Evolutionary conservation across 1,140 invertebrate genomes (phyloP).

Genomic region (Aethina tumida): DNA sequence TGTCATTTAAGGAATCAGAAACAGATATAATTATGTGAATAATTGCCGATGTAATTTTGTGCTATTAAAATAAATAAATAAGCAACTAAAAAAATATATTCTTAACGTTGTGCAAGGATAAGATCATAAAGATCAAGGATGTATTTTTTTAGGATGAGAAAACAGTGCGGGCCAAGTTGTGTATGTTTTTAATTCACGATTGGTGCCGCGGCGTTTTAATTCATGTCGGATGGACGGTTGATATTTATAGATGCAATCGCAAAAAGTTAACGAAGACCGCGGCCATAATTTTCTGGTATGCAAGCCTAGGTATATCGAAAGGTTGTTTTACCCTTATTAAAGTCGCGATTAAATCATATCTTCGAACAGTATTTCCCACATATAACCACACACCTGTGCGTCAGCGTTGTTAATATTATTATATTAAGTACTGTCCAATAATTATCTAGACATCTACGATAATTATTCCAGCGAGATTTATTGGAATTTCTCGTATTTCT

Average conservation of each 20-base stretch:
- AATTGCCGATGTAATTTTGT: no score
- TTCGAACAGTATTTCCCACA: slow-evolving; percentile 20
- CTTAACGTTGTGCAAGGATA: no score
- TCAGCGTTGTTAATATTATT: slow-evolving; percentile 16
- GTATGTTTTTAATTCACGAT: no score
- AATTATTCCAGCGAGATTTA: slow-evolving; percentile 20
- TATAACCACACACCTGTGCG: slow-evolving; percentile 22
- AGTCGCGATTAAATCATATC: slow-evolving; percentile 15
- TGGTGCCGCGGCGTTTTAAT: no score
- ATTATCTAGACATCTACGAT: slow-evolving; percentile 17
- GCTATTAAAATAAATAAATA: no score
- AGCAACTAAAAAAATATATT: no score
- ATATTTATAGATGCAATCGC: slow-evolving; percentile 1
- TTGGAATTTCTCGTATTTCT: slow-evolving; percentile 16
- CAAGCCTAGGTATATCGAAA: slow-evolving; percentile 10
- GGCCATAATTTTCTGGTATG: slow-evolving; percentile 9
- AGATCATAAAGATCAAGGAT: no score
- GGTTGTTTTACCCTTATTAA: slow-evolving; percentile 18
- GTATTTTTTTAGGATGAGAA: no score
- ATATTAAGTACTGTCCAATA: slow-evolving; percentile 17
- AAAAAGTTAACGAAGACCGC: background rate
- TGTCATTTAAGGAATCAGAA: no score
- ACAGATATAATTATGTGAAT: no score
- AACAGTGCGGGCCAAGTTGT: no score
- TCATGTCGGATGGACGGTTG: background rate